phyloP scores from a whole-genome alignment of 2,113 vertebrate species.

The Amphiprion percula region DNA sequence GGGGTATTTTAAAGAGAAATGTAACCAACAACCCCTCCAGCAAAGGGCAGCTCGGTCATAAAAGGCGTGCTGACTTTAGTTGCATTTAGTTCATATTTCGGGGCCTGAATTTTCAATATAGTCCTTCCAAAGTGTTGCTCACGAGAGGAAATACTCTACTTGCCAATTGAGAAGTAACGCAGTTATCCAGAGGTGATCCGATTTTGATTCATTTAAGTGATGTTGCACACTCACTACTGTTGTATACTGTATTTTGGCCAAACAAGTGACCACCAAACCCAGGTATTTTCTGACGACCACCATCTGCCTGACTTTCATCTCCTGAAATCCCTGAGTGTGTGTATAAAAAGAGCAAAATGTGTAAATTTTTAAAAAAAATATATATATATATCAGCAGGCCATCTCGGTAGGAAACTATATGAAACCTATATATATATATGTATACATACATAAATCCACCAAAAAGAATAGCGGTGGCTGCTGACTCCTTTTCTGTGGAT shows the following conservation, averaged over 20 bases:
- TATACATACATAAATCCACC: conserved; percentile 70
- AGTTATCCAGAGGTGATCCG: no score
- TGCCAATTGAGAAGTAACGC: no score
- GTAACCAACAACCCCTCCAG: no score
- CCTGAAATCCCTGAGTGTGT: conserved; percentile 87
- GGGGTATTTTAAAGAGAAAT: no score
- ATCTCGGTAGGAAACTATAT: conserved; percentile 82
- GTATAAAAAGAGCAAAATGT: conserved; percentile 87
- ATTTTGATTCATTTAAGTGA: no score
- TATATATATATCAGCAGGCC: conserved; percentile 81
- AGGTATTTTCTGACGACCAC: conserved; percentile 59
- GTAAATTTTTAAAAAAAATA: conserved; percentile 86
- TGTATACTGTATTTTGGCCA: conserved; percentile 50
- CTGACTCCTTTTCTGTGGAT: conserved; percentile 79
- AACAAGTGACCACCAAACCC: conserved; percentile 43
- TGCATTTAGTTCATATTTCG: no score
- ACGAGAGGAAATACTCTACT: no score
- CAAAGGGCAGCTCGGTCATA: no score
- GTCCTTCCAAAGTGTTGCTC: no score
- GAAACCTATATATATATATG: conserved; percentile 80
- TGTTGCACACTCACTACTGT: no score
- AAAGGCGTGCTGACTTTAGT: no score
- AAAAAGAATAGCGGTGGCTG: conserved; percentile 85
- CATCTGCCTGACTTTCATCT: conserved; percentile 88
- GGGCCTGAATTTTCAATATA: no score